Base-by-base conservation (phyloP, 2,888 invertebrate species). In the Drosophila neotestacea region DNA sequence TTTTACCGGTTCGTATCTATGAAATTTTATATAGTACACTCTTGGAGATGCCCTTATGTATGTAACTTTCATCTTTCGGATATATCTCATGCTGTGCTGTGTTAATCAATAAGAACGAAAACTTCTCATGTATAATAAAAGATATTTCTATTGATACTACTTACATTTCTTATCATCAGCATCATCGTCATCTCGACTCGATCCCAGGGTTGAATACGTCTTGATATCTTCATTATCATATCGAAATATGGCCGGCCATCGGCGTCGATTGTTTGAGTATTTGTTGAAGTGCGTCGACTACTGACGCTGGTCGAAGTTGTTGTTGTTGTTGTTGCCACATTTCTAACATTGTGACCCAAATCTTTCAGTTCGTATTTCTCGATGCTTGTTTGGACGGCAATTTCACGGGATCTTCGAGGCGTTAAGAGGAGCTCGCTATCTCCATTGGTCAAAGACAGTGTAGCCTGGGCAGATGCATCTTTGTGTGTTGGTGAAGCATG, bases 321-420 rank as follows among this genome's bases (percentile, higher is more conserved):
- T n/a, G 91, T 85, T 36, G 87, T 81, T 6, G 81, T 79, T 13
- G 86, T 81, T 39, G 81, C 89, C 61, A 83, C 89, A 79, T 91
- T 86, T 65, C 83, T 87, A 9, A 88, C 78, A 47, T 74, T 82
- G 39, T 78, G 84, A 1, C 58, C 68, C 34, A 91, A 46, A 10
- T 88, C 88, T 30, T 82, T 90, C 46, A 92, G 77, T 56, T 92
- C 92, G 68, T 85, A 89, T 6, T 77, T 75, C 48, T 92, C 92
- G 63, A 91, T 85, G 67, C 92, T 92, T 1, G 92, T 92, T 76
- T 92, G 92, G 5, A 92, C 90, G 30, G 91, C 92, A 41, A 92
- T 90, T 77, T 92, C 91, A 10, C 90, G 91, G 11, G 80, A 85
- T 30, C 75, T 74, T 0, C 73, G 77, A 0, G 77, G 51, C 4